Conservation (phyloP, 1,140 invertebrate species). For the Parasteatoda tepidariorum region DNA sequence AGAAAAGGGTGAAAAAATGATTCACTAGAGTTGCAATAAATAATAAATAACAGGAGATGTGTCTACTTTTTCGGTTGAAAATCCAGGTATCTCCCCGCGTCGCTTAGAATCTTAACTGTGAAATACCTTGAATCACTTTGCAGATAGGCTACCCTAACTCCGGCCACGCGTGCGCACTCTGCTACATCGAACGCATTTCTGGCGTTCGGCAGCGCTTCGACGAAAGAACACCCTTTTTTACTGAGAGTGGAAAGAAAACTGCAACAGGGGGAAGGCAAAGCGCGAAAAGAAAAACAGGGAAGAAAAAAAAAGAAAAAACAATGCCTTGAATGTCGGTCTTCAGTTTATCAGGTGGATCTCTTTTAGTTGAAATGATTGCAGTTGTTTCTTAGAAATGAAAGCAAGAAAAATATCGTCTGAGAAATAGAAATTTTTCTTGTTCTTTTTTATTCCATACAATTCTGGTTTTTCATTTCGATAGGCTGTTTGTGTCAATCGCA, state of each 20-base stretch:
- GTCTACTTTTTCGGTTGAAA: not conserved
- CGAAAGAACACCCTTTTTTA: not conserved
- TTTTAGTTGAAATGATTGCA: conserved; percentile 9
- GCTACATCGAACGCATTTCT: conserved; percentile 51
- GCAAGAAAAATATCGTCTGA: not conserved
- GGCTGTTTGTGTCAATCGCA: not conserved
- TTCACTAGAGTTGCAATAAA: not conserved
- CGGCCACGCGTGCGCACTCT: conserved; percentile 31
- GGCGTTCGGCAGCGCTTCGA: conserved; percentile 13
- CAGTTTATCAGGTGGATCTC: conserved; percentile 39
- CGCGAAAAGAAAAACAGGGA: conserved; percentile 5
- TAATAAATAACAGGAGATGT: too few relatives aligned
- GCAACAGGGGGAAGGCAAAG: not conserved
- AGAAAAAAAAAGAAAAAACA: not conserved
- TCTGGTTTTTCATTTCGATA: not conserved
- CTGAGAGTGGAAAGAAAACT: not conserved
- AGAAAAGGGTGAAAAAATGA: not conserved
- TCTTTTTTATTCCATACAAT: not conserved
- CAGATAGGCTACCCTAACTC: conserved; percentile 45
- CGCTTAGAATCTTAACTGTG: conserved; percentile 41
- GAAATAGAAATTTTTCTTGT: not conserved
- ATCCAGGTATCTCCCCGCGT: not conserved
- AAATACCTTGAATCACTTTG: conserved; percentile 57
- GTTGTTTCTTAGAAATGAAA: not conserved
- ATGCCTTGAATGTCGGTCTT: conserved; percentile 34